Evolutionary conservation across 2,888 invertebrate species (phyloP).

Genomic region (Andrena fulva): DNA sequence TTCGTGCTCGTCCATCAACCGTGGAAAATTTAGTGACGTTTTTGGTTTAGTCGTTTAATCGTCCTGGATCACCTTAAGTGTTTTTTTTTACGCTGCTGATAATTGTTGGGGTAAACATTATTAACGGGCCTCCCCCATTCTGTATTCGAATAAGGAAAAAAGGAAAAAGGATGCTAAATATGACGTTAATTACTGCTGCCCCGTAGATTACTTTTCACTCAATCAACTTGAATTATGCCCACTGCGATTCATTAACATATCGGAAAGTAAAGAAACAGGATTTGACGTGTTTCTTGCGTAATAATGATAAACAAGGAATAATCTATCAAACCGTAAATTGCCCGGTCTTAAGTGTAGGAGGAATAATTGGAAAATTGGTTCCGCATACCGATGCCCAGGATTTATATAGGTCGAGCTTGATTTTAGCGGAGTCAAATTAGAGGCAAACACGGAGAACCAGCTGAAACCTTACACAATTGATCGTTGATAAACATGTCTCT

Average conservation of each 20-base stretch:
- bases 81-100: neutral
- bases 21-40: neutral
- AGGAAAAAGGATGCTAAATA: no score
- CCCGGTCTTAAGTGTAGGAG: neutral
- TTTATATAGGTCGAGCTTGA: slow-evolving; percentile 50
- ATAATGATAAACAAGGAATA: neutral
- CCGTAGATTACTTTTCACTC: no score
- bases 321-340: neutral
- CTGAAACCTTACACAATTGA: neutral
- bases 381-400: slow-evolving; percentile 1
- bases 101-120: no score
- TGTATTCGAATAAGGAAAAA: no score
- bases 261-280: no score
- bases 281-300: no score
- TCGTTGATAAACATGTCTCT: neutral
- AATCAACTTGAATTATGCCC: no score
- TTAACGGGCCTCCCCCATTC: no score
- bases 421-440: slow-evolving; percentile 51
- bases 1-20: neutral
- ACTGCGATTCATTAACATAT: no score
- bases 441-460: slow-evolving; percentile 45
- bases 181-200: no score
- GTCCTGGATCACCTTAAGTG: neutral
- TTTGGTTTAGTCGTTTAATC: neutral
- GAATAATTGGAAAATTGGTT: slow-evolving; percentile 35